Percentiles rank a stretch among this genome's conserved stretches.
Conservation (phyloP, 2,113 vertebrate species). For the Gobius niger region DNA sequence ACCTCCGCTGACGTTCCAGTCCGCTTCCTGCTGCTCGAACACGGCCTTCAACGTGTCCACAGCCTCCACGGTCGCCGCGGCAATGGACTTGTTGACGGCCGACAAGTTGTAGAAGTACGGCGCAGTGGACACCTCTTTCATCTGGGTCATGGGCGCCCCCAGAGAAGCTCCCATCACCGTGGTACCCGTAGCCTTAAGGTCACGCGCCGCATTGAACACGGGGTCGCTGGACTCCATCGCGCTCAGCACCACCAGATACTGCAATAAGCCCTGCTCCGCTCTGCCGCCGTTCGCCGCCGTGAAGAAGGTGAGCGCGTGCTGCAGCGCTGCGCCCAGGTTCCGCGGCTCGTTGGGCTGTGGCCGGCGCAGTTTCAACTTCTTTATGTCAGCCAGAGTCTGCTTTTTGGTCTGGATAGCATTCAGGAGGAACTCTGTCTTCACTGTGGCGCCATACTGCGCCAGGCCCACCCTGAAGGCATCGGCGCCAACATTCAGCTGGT, state of each 20-base stretch:
- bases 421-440: constrained; percentile 76
- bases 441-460: constrained; percentile 72
- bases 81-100: too few species aligned
- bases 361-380: constrained; percentile 34
- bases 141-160: constrained; percentile 44
- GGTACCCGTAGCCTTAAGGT: constrained; percentile 71
- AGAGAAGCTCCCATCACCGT: constrained; percentile 70
- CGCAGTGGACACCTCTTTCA: constrained; percentile 48
- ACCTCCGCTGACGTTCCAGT: constrained; percentile 34
- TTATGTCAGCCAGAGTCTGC: constrained; percentile 48
- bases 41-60: constrained; percentile 42
- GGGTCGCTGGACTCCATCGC: constrained; percentile 72
- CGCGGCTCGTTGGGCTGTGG: constrained; percentile 42
- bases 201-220: constrained; percentile 35
- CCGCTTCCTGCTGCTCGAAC: constrained; percentile 48
- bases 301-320: constrained; percentile 66
- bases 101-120: constrained; percentile 39
- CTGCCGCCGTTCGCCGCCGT: constrained; percentile 66
- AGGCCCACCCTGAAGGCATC: constrained; percentile 75
- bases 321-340: constrained; percentile 67
- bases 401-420: constrained; percentile 65
- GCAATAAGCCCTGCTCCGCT: constrained; percentile 64
- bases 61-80: too few species aligned
- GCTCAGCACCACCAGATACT: constrained; percentile 78
- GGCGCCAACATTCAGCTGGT: constrained; percentile 70